phyloP scores from a whole-genome alignment of 2,888 invertebrate genomes.

The Malthinus flaveolus region DNA sequence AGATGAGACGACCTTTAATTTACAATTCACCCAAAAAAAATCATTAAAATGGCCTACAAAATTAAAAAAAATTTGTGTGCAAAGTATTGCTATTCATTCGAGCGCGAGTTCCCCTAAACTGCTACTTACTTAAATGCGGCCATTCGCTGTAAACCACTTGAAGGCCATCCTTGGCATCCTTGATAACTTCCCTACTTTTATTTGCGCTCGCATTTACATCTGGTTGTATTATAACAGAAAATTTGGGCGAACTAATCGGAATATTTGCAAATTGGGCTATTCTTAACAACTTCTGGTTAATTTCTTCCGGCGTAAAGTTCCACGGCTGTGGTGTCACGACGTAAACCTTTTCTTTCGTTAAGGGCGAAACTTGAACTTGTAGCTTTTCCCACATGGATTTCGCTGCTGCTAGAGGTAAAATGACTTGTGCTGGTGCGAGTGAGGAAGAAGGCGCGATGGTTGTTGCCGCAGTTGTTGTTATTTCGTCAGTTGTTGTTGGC shows the following conservation, averaged over 20 bases:
- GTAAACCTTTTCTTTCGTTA: conserved; percentile 79
- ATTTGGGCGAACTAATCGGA: conserved; percentile 53
- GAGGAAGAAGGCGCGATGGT: not conserved
- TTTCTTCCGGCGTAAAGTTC: conserved; percentile 48
- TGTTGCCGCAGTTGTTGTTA: conserved; percentile 14
- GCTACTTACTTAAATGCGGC: conserved; percentile 55
- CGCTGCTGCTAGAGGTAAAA: conserved; percentile 36
- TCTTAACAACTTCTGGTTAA: conserved; percentile 45
- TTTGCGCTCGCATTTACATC: conserved; percentile 11
- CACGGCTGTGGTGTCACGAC: conserved; percentile 79
- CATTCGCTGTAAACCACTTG: conserved; percentile 53
- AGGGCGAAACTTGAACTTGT: conserved; percentile 73
- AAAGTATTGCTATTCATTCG: too few species aligned
- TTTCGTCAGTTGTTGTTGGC: conserved; percentile 6
- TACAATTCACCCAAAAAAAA: too few species aligned
- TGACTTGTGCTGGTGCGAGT: conserved; percentile 34
- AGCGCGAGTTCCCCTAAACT: too few species aligned
- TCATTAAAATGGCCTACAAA: too few species aligned
- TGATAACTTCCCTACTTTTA: conserved; percentile 12
- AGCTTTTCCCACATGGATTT: conserved; percentile 68
- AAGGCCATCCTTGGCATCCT: conserved; percentile 22
- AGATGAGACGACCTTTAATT: too few species aligned
- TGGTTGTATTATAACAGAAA: conserved; percentile 30
- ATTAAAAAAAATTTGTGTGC: too few species aligned
- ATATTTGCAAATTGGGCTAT: conserved; percentile 47